A percentile compares a stretch with the other conserved stretches of the same genome.
Conservation (phyloP, 2,797 vertebrate genomes). For the Melanitta fusca region DNA sequence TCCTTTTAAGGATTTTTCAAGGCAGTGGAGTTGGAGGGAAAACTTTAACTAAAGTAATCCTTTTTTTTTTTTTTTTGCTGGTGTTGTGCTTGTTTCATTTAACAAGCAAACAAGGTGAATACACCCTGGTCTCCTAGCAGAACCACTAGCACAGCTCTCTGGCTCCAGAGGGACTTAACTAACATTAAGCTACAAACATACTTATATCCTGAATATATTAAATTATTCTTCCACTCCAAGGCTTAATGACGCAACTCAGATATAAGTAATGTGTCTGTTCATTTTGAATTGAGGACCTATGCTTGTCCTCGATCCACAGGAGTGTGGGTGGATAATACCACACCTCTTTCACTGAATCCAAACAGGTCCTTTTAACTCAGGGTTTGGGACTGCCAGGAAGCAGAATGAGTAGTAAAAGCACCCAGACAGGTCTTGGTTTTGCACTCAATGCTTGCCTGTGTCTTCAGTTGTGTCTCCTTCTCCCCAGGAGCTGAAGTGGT, state of each 20-base stretch:
- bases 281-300: background rate
- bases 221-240: background rate
- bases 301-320: background rate
- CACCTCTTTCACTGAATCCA: background rate
- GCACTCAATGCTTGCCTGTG: background rate
- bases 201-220: background rate
- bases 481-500: background rate
- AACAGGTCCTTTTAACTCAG: background rate
- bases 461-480: background rate
- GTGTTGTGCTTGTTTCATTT: background rate
- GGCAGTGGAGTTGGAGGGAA: background rate
- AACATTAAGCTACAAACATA: background rate
- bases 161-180: background rate
- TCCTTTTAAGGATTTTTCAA: background rate
- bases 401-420: fast-evolving
- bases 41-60: background rate
- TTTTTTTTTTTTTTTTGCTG: background rate
- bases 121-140: background rate
- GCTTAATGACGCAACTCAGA: background rate
- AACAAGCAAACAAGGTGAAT: background rate
- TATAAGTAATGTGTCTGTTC: background rate
- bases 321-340: background rate
- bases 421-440: background rate
- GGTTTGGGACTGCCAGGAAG: background rate
- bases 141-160: background rate